Evolutionary conservation across 2,113 vertebrate genomes (phyloP), one percentile per base, ranked within the genome.

Genomic region (Hypomesus transpacificus): DNA sequence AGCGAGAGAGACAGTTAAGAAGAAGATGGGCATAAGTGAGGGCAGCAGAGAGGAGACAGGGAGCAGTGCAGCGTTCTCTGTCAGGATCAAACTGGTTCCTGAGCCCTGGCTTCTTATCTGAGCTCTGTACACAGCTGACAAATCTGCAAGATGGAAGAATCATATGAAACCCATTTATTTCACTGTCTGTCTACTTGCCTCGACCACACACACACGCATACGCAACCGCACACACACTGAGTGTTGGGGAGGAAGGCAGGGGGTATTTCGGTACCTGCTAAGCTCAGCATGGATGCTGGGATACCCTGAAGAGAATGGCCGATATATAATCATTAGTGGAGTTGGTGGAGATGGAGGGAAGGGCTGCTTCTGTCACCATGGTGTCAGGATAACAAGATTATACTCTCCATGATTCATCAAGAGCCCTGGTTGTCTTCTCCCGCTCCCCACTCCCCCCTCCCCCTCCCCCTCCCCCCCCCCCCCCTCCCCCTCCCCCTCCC

Each of bases 301-400:
- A 82, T 11, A 72, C 17, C 14, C 6, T n/a, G 78, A 76, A 69
- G 80, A 75, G 68, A 82, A 82, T 68, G 72, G 74, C 71, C 85
- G 66, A 91, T 92, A 87, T 84, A 87, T 92, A 91, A 90, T 91
- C 85, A 89, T 93, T 91, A 89, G 82, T 75, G 74, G 79, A 74
- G 75, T 72, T 80, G 28, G 28, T 4, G 28, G 18, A 28, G 61
- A 63, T 26, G 16, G 61, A 34, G 26, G 18, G 61, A 24, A 24
- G 21, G 16, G 24, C 76, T 46, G 39, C 39, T 46, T 21, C 79
- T 88, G 87, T 90, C 88, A 86, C 81, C 26, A 77, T 82, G 71
- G 80, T 85, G 87, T 84, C 76, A 71, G 81, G 74, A 86, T 91
- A 91, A 92, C 84, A 85, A 86, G 86, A 91, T 92, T 91, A 90